Evolutionary conservation across 1,140 invertebrate genomes (phyloP).

Genomic region (Micrasema longulum): DNA sequence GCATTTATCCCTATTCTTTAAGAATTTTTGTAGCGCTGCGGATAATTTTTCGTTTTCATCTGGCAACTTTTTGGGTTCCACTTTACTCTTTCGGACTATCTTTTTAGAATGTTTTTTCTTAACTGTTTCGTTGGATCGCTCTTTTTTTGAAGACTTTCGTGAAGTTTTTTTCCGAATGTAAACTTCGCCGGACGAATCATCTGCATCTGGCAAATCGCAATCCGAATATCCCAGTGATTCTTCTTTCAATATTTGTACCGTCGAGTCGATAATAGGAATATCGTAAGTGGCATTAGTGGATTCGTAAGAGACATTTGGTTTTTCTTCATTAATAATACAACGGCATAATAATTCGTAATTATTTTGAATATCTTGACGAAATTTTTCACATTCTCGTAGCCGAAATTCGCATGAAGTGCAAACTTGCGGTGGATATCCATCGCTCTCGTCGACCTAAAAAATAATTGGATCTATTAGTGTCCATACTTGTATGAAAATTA

Average conservation of each 20-base stretch:
- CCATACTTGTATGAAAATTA: conserved; percentile 5
- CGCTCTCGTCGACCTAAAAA: conserved; percentile 41
- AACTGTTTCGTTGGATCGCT: conserved; percentile 9
- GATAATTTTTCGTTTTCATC: conserved; percentile 43
- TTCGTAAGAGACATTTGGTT: conserved; percentile 19
- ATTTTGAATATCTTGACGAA: conserved; percentile 40
- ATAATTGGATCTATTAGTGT: not conserved
- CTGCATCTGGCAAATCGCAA: conserved; percentile 13
- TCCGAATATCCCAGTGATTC: conserved; percentile 9
- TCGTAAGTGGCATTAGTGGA: not conserved
- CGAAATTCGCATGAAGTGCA: conserved; percentile 39
- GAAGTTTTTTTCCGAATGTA: conserved; percentile 1
- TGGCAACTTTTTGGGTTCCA: conserved; percentile 32
- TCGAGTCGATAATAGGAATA: not conserved
- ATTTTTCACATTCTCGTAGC: conserved; percentile 36
- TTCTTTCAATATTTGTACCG: conserved; percentile 8
- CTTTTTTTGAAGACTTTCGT: conserved; percentile 24
- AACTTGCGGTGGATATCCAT: conserved; percentile 44
- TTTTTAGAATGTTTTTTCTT: conserved; percentile 16
- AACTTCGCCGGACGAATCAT: conserved; percentile 18
- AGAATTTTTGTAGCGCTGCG: conserved; percentile 45
- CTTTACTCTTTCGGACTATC: conserved; percentile 20
- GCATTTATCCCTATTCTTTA: conserved; percentile 49
- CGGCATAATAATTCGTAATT: conserved; percentile 42
- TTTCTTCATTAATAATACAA: conserved; percentile 27